These are phyloP conservation scores for Pelusios castaneus DNA, from an alignment of 2,113 vertebrate genomes.

Conservation along the genomic window DNA sequence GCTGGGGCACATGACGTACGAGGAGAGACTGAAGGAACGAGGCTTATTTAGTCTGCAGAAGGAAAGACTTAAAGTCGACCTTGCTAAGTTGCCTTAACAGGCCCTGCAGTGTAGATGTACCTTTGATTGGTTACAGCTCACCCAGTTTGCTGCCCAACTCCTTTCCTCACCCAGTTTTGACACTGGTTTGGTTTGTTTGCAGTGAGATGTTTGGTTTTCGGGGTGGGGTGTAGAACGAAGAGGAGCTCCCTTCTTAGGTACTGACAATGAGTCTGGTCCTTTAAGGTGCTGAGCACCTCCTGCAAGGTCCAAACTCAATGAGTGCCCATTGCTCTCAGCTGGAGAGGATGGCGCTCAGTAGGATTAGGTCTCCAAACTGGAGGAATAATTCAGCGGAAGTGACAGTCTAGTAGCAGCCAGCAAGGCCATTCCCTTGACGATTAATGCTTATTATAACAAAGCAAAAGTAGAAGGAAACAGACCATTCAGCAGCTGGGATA, in stretches of 20 bases:
- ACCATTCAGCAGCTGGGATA: neutral
- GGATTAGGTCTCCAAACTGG: neutral
- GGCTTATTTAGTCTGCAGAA: too few relatives aligned
- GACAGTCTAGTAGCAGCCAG: neutral
- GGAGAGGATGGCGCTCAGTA: neutral
- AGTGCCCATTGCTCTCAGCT: neutral
- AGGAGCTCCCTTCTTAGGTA: neutral
- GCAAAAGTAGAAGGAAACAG: conserved; percentile 32
- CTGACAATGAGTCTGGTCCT: neutral
- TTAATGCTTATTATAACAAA: conserved; percentile 19
- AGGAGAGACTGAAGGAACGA: too few relatives aligned
- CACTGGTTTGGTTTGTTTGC: conserved; percentile 1
- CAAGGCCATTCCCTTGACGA: conserved; percentile 25
- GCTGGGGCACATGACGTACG: too few relatives aligned
- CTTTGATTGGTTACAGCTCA: neutral
- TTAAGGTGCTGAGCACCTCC: neutral
- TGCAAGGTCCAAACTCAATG: neutral
- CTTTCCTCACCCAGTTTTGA: neutral
- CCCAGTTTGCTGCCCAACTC: neutral
- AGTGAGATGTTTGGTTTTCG: neutral
- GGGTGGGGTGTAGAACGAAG: neutral
- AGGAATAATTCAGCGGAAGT: conserved; percentile 35
- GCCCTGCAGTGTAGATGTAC: too few relatives aligned
- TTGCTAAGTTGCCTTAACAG: too few relatives aligned
- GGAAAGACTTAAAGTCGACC: too few relatives aligned